Percentiles rank a stretch among this genome's conserved stretches.
Evolutionary conservation across 2,113 vertebrate genomes (phyloP).

Genomic region (Dascyllus trimaculatus): DNA sequence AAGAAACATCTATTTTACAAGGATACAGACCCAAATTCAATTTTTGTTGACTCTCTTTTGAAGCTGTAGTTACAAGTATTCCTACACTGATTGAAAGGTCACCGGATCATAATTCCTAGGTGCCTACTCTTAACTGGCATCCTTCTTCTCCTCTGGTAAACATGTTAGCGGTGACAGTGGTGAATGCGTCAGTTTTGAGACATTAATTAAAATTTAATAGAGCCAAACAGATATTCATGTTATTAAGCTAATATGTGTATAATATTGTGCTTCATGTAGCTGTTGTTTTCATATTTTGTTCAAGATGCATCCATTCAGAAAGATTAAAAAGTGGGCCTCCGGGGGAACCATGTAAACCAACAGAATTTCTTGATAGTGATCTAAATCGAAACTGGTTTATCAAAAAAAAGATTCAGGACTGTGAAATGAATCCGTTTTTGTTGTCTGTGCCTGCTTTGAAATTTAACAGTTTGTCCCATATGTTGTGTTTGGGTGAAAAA

Average conservation of each 20-base stretch:
- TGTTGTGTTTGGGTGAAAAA: conserved; percentile 34
- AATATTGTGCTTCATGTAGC: neutral
- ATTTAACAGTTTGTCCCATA: conserved; percentile 17
- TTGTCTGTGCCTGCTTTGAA: neutral
- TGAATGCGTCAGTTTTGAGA: neutral
- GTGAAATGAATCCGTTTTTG: neutral
- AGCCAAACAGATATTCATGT: neutral
- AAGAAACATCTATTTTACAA: neutral
- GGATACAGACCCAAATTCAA: neutral
- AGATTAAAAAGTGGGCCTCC: neutral
- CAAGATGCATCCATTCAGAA: neutral
- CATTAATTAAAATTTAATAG: neutral
- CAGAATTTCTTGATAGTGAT: neutral
- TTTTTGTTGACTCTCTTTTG: too few relatives aligned
- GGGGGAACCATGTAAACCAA: neutral
- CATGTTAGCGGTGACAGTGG: neutral
- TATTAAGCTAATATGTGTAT: neutral
- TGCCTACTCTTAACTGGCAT: neutral
- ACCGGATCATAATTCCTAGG: neutral
- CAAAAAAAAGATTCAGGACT: neutral
- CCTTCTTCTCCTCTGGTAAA: neutral
- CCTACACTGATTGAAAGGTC: neutral
- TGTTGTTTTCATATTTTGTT: neutral
- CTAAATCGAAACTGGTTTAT: neutral
- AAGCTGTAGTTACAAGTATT: neutral